Evolutionary conservation across 1,140 invertebrate species (phyloP).

Genomic region (Drosophila grimshawi): DNA sequence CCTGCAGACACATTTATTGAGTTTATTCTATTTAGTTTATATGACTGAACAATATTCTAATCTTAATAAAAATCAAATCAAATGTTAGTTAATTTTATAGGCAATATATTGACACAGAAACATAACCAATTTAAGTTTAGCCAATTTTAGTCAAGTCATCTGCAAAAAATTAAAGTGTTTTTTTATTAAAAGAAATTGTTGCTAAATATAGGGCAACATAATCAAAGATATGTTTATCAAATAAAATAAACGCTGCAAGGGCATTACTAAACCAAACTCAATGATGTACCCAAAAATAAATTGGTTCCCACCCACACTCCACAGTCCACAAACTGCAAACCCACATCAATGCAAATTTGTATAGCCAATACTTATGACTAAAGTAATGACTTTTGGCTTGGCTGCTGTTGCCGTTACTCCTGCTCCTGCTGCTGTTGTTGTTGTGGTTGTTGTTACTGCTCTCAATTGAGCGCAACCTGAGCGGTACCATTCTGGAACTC

Average conservation of each 20-base stretch:
- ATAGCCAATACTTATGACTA: slow-evolving; percentile 40
- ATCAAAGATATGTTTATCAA: not conserved
- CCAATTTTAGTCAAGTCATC: no score
- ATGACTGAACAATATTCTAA: no score
- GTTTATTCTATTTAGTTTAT: no score
- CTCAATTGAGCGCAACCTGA: slow-evolving; percentile 48
- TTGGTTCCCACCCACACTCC: not conserved
- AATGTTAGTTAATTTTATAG: no score
- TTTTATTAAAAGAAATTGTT: not conserved
- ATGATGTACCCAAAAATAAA: not conserved
- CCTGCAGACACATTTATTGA: not conserved
- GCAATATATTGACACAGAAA: no score
- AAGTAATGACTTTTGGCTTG: slow-evolving; percentile 52
- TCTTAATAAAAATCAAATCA: no score
- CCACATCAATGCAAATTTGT: slow-evolving; percentile 40
- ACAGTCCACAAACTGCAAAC: slow-evolving; percentile 7
- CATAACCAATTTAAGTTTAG: no score
- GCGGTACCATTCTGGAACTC: slow-evolving; percentile 66
- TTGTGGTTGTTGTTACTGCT: not conserved
- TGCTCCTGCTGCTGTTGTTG: not conserved
- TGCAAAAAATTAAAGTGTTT: no score
- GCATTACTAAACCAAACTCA: not conserved
- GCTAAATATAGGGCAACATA: not conserved
- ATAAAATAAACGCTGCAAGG: not conserved
- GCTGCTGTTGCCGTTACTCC: slow-evolving; percentile 8